phyloP scores from a whole-genome alignment of 30 jellyfish, hydroid and myxozoan genomes.

The Haliclystus octoradiatus region DNA sequence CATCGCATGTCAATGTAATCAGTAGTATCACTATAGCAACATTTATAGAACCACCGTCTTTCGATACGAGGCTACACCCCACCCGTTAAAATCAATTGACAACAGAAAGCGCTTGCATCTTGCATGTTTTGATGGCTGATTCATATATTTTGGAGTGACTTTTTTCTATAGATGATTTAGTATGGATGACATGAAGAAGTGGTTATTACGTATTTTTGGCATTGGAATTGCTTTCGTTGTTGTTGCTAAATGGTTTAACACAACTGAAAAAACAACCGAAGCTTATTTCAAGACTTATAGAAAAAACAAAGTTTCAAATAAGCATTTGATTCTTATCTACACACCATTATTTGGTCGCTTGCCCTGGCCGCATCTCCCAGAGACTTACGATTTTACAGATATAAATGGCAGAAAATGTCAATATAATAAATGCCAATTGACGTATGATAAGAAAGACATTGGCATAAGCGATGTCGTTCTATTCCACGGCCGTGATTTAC shows the following conservation, averaged over 20 bases:
- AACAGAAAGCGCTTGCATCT: too few relatives aligned
- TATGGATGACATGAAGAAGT: background rate
- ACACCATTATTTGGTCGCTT: conserved; percentile 51
- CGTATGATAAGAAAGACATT: conserved; percentile 37
- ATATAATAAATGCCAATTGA: conserved; percentile 43
- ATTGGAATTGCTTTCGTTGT: background rate
- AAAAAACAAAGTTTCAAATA: background rate
- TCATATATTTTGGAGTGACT: too few relatives aligned
- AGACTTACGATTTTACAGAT: conserved; percentile 50
- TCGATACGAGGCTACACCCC: too few relatives aligned
- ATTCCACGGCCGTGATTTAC: conserved; percentile 82
- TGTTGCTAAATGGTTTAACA: background rate
- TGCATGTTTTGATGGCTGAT: too few relatives aligned
- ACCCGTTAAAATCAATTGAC: too few relatives aligned
- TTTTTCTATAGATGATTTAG: too few relatives aligned
- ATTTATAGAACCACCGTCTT: too few relatives aligned
- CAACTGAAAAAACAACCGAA: background rate
- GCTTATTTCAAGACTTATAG: background rate
- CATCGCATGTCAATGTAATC: too few relatives aligned
- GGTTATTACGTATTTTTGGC: background rate
- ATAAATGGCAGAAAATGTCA: conserved; percentile 45
- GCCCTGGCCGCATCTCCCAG: conserved; percentile 69
- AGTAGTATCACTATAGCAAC: too few relatives aligned
- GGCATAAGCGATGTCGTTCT: conserved; percentile 51
- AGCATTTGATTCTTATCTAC: conserved; percentile 28